Conservation (phyloP, 2,797 vertebrate species). For the Argyrosomus regius region DNA sequence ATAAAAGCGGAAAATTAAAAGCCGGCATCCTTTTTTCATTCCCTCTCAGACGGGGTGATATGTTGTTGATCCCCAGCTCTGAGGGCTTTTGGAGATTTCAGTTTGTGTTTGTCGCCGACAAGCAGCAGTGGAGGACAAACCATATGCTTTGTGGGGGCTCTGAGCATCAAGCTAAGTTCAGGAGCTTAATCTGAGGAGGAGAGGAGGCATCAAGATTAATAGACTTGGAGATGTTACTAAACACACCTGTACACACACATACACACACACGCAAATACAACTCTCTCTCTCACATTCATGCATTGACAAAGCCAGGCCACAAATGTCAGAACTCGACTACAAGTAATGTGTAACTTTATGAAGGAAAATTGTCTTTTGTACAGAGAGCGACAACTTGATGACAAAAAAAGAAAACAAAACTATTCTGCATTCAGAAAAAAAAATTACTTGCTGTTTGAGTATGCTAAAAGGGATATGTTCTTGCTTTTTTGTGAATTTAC, state of each 20-base stretch:
- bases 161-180: conserved; percentile 80
- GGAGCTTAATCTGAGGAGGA: conserved; percentile 86
- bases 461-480: conserved; percentile 94
- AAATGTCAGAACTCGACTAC: conserved; percentile 86
- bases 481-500: conserved; percentile 87
- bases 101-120: conserved; percentile 84
- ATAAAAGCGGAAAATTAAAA: conserved; percentile 85
- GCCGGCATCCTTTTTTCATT: conserved; percentile 90
- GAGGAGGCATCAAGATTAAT: conserved; percentile 82
- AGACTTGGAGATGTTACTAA: conserved; percentile 88
- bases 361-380: conserved; percentile 89
- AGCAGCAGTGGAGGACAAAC: conserved; percentile 83
- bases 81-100: conserved; percentile 88
- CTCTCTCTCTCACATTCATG: conserved; percentile 62
- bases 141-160: conserved; percentile 81
- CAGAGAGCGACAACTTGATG: conserved; percentile 84
- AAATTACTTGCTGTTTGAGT: conserved; percentile 86
- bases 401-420: conserved; percentile 75
- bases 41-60: conserved; percentile 83
- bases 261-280: conserved; percentile 45
- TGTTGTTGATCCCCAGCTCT: conserved; percentile 86
- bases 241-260: conserved; percentile 72
- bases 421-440: conserved; percentile 84
- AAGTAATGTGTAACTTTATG: conserved; percentile 85
- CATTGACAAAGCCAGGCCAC: conserved; percentile 80